Conservation (phyloP, 2,888 invertebrate species). For the Pantelozetes paolii region DNA sequence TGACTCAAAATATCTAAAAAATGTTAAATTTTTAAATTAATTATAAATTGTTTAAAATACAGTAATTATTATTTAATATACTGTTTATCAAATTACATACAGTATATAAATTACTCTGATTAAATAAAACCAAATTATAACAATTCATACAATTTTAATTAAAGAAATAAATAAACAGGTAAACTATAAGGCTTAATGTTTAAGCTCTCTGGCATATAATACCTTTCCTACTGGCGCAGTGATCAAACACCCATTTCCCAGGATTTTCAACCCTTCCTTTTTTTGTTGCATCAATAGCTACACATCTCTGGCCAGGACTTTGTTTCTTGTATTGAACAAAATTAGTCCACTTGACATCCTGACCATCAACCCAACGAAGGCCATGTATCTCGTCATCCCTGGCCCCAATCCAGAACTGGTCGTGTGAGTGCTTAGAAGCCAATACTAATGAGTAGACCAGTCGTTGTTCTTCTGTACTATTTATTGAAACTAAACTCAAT, state of each 20-base stretch:
- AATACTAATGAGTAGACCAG: background rate
- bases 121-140: too few relatives aligned
- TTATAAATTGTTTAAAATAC: too few relatives aligned
- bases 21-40: too few relatives aligned
- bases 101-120: too few relatives aligned
- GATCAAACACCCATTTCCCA: background rate
- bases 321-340: background rate
- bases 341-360: slow-evolving; percentile 9
- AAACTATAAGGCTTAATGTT: too few relatives aligned
- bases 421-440: slow-evolving; percentile 6
- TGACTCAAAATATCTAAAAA: too few relatives aligned
- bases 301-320: background rate
- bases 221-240: background rate
- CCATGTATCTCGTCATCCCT: slow-evolving; percentile 7
- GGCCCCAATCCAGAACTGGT: slow-evolving; percentile 17
- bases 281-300: background rate
- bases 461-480: slow-evolving; percentile 4
- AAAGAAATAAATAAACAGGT: too few relatives aligned
- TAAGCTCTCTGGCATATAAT: background rate
- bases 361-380: slow-evolving; percentile 4
- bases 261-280: slow-evolving; percentile 9
- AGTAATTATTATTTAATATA: too few relatives aligned
- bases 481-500: background rate
- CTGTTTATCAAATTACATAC: too few relatives aligned
- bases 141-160: too few relatives aligned